Base-by-base conservation (phyloP, 2,797 vertebrate species). In the Scarus forsteni region DNA sequence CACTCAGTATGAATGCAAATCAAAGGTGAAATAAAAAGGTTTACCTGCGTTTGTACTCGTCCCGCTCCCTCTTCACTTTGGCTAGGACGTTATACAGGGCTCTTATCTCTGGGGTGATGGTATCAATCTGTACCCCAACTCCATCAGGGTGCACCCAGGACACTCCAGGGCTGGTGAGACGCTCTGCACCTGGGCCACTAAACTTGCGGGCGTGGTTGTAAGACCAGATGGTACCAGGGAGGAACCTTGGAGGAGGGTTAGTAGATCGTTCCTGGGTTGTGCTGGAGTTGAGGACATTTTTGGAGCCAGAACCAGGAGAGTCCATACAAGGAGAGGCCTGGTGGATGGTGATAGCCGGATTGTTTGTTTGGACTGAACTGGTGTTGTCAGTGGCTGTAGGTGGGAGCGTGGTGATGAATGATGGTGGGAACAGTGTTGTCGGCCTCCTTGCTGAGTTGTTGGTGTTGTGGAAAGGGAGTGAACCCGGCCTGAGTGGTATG, bases 21-120 rank as follows among this genome's bases (percentile, higher is more conserved):
- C 54, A 43, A 0, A 68, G 51, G 38, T 54, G 40, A 5, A 65
- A 71, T 62, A 77, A 81, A 77, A 45, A 1, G 13, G 11, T 94
- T 95, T 95, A 99, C 98, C 97, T 98, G 89, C 96, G 95, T 88
- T 98, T 99, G 87, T 98, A 99, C 85, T 98, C 98, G 45, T 99
- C 98, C 42, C 98, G 90, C 84, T 99, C 98, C 71, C 98, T 85
- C 93, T 98, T 99, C 80, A 99, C 98, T 90, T 99, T 99, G 81
- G 96, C 97, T 94, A 99, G 92, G 58, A 99, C 97, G 58, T 99
- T 99, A 84, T 99, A 99, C 50, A 99, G 95, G 0, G 98, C 98
- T 40, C 98, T 93, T 82, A 99, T 99, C 92, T 99, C 97, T 0
- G 97, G 97, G 27, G 97, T 98, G 85, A 98, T 97, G 89, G 97